These are phyloP conservation scores for Dinoponera quadriceps DNA, from an alignment of 1,140 invertebrate genomes.

Conservation along the genomic window DNA sequence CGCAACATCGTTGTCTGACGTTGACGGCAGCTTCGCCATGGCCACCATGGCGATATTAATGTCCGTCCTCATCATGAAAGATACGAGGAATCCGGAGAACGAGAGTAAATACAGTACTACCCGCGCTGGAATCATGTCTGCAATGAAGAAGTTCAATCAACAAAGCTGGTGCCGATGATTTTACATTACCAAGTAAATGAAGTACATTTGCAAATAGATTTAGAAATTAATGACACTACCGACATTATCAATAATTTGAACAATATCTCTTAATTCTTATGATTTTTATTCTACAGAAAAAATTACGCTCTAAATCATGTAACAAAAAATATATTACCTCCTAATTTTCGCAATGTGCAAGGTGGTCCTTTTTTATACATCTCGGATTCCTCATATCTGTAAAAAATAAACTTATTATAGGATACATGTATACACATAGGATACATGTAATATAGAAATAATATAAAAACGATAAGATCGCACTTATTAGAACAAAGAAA, in stretches of 20 bases:
- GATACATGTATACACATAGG: too few relatives aligned
- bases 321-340: conserved; percentile 69
- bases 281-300: background rate
- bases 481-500: conserved; percentile 50
- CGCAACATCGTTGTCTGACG: conserved; percentile 59
- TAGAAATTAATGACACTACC: background rate
- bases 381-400: conserved; percentile 75
- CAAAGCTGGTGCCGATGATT: background rate
- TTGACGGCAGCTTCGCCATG: conserved; percentile 86
- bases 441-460: background rate
- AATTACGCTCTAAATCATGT: background rate
- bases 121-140: conserved; percentile 87
- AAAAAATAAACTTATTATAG: conserved; percentile 40
- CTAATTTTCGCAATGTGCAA: conserved; percentile 72
- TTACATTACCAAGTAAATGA: background rate
- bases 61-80: conserved; percentile 92
- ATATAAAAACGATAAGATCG: background rate
- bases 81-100: conserved; percentile 90
- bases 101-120: conserved; percentile 90
- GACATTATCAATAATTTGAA: background rate
- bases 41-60: conserved; percentile 91
- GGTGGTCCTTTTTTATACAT: conserved; percentile 71
- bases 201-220: too few relatives aligned
- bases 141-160: conserved; percentile 27
- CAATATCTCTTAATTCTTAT: too few relatives aligned